These are phyloP conservation scores for Paragorgia papillata DNA, from an alignment of 92 coral and sea anemone species.

Conservation along the genomic window DNA sequence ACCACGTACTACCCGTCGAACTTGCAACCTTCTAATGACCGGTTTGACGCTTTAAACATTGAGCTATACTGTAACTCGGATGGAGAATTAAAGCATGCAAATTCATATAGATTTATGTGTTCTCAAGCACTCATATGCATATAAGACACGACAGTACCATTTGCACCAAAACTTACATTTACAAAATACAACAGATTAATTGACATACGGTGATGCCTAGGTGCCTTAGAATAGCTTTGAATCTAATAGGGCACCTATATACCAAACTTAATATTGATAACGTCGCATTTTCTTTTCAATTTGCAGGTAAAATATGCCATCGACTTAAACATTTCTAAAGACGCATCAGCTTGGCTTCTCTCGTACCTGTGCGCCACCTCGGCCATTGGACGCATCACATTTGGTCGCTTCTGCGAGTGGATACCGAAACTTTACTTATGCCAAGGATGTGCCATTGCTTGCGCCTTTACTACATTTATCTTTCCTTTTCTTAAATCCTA, in stretches of 20 bases:
- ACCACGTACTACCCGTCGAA: too few species aligned
- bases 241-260: not conserved
- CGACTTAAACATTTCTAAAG: slow-evolving; percentile 76
- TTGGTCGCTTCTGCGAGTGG: slow-evolving; percentile 89
- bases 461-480: slow-evolving; percentile 72
- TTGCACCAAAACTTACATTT: too few species aligned
- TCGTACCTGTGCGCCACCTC: slow-evolving; percentile 94
- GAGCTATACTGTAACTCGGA: too few species aligned
- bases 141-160: too few species aligned
- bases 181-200: too few species aligned
- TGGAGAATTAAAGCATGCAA: too few species aligned
- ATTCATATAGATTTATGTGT: too few species aligned
- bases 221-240: too few species aligned
- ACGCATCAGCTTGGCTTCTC: slow-evolving; percentile 87
- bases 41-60: too few species aligned
- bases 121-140: too few species aligned
- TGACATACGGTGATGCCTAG: too few species aligned
- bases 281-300: not conserved
- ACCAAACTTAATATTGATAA: not conserved
- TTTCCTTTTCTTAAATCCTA: slow-evolving; percentile 78
- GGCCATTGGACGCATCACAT: slow-evolving; percentile 84
- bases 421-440: slow-evolving; percentile 74
- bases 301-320: slow-evolving; percentile 79
- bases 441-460: slow-evolving; percentile 73
- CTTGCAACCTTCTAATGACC: too few species aligned